Conservation (phyloP, 2,797 vertebrate species). For the Lerista edwardsae region DNA sequence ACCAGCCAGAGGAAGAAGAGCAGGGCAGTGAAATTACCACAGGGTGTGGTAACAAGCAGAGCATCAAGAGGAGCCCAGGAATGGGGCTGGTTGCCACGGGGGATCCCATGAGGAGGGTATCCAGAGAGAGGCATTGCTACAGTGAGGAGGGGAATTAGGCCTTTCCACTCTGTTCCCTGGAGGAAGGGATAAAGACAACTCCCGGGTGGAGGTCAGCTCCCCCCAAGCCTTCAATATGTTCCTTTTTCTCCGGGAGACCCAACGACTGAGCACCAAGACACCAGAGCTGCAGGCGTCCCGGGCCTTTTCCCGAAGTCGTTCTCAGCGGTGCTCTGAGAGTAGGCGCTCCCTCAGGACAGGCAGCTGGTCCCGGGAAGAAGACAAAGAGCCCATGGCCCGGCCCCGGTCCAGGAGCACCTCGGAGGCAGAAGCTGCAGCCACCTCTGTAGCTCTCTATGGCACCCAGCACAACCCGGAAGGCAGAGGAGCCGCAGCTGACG, state of each 20-base stretch:
- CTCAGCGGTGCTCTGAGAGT: neutral
- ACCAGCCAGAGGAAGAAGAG: neutral
- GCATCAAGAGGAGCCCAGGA: neutral
- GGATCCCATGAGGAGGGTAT: neutral
- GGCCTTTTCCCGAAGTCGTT: neutral
- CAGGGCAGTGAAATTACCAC: neutral
- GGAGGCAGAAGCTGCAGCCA: neutral
- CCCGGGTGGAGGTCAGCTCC: neutral
- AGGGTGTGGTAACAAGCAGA: neutral
- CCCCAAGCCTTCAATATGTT: slow-evolving; percentile 45
- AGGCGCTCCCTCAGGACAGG: neutral
- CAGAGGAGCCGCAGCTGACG: neutral
- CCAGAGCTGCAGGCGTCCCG: neutral
- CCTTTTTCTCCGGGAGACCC: slow-evolving; percentile 49
- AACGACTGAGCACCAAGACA: neutral
- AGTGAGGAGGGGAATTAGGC: neutral
- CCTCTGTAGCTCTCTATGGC: neutral
- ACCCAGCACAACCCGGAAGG: neutral
- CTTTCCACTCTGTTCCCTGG: neutral
- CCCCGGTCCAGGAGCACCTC: neutral
- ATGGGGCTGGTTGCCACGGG: neutral
- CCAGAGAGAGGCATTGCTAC: neutral
- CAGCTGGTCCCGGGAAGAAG: neutral
- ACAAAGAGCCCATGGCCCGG: neutral
- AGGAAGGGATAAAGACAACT: neutral